phyloP scores from a whole-genome alignment of 2,888 invertebrate genomes.

The Caenorhabditis panamensis region DNA sequence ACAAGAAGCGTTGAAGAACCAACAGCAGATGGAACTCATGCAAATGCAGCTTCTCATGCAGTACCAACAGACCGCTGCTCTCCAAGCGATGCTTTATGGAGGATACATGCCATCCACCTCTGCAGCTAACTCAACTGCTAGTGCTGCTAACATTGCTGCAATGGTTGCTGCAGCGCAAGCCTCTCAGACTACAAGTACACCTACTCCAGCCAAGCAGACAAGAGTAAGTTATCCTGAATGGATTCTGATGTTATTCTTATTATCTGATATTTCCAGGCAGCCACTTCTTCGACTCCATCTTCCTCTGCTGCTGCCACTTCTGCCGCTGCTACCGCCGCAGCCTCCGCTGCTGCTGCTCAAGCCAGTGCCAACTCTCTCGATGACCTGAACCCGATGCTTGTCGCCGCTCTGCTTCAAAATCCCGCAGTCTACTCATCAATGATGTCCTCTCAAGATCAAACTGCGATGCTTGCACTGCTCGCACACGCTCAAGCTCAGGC shows the following conservation, averaged over 20 bases:
- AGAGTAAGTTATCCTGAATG: background rate
- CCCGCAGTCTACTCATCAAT: slow-evolving; percentile 57
- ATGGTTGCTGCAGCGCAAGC: slow-evolving; percentile 33
- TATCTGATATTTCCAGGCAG: slow-evolving; percentile 11
- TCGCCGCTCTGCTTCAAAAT: slow-evolving; percentile 50
- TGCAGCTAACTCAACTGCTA: slow-evolving; percentile 17
- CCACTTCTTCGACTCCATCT: slow-evolving; percentile 31
- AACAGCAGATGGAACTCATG: slow-evolving; percentile 62
- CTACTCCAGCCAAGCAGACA: slow-evolving; percentile 23
- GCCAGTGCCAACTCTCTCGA: slow-evolving; percentile 21
- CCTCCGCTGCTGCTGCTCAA: background rate
- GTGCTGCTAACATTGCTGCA: slow-evolving; percentile 30
- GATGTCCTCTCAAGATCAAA: slow-evolving; percentile 38
- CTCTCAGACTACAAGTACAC: slow-evolving; percentile 20
- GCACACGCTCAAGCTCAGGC: slow-evolving; percentile 32
- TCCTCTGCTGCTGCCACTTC: slow-evolving; percentile 3
- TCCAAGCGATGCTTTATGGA: slow-evolving; percentile 49
- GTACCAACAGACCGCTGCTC: slow-evolving; percentile 60
- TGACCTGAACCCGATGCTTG: slow-evolving; percentile 60
- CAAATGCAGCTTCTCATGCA: slow-evolving; percentile 69
- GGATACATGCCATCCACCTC: slow-evolving; percentile 45
- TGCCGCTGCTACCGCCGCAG: background rate
- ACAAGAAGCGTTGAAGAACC: slow-evolving; percentile 25
- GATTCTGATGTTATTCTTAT: background rate
- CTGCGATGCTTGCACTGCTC: slow-evolving; percentile 2